Evolutionary conservation across 1,140 invertebrate genomes (phyloP).

Genomic region (Drosophila obscura): DNA sequence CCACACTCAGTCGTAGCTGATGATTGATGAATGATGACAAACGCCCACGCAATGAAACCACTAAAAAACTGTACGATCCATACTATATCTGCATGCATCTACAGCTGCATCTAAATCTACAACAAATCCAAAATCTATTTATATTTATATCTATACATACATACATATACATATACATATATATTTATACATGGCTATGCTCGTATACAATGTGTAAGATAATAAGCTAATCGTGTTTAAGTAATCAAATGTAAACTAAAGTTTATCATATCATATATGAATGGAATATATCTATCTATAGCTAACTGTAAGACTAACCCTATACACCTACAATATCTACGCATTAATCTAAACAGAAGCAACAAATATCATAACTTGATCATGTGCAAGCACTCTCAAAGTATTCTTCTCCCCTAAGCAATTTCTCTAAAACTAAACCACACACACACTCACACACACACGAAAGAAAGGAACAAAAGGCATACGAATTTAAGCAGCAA

Average conservation of each 20-base stretch:
- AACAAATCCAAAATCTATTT: slow-evolving; percentile 32
- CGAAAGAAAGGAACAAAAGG: slow-evolving; percentile 39
- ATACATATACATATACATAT: slow-evolving; percentile 18
- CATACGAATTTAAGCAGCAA: slow-evolving; percentile 78
- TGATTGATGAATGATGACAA: slow-evolving; percentile 7
- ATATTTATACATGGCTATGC: slow-evolving; percentile 56
- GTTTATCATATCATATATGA: slow-evolving; percentile 74
- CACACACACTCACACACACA: neutral
- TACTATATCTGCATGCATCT: slow-evolving; percentile 27
- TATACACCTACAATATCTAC: slow-evolving; percentile 16
- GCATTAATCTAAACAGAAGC: slow-evolving; percentile 43
- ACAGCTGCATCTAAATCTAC: slow-evolving; percentile 39
- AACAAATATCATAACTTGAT: slow-evolving; percentile 58
- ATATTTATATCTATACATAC: slow-evolving; percentile 52
- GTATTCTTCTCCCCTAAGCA: slow-evolving; percentile 59
- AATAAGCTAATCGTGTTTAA: slow-evolving; percentile 62
- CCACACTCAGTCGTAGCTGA: slow-evolving; percentile 7
- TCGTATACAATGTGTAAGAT: slow-evolving; percentile 79
- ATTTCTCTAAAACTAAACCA: slow-evolving; percentile 43
- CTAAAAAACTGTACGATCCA: slow-evolving; percentile 4
- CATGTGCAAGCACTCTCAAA: slow-evolving; percentile 55
- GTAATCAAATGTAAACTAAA: slow-evolving; percentile 61
- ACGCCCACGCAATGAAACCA: slow-evolving; percentile 13
- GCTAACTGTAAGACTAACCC: slow-evolving; percentile 25
- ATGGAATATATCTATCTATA: slow-evolving; percentile 54